Evolutionary conservation across 1,140 invertebrate genomes (phyloP).

Genomic region (Steinernema feltiae): DNA sequence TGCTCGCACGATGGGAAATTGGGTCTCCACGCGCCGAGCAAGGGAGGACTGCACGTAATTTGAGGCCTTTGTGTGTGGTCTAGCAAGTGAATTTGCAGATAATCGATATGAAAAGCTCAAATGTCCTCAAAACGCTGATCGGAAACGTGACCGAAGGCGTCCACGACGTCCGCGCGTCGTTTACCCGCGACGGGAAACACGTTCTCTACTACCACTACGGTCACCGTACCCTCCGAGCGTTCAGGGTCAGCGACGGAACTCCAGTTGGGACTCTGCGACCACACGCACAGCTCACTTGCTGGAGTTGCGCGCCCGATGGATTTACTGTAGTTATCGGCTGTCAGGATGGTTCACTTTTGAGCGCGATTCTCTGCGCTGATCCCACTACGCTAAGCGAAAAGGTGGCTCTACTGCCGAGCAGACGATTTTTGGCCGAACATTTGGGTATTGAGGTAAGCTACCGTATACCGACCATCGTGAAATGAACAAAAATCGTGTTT

Average conservation of each 20-base stretch:
- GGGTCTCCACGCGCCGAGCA: slow-evolving; percentile 80
- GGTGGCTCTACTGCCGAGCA: slow-evolving; percentile 36
- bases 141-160: slow-evolving; percentile 84
- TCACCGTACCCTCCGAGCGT: slow-evolving; percentile 64
- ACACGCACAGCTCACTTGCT: slow-evolving; percentile 44
- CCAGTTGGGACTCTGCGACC: slow-evolving; percentile 36
- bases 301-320: slow-evolving; percentile 35
- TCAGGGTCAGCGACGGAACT: slow-evolving; percentile 44
- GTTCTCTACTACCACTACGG: slow-evolving; percentile 93
- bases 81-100: slow-evolving; percentile 58
- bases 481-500: neutral
- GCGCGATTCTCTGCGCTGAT: slow-evolving; percentile 39
- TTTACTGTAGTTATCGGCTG: slow-evolving; percentile 41
- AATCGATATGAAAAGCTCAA: slow-evolving; percentile 76
- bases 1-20: slow-evolving; percentile 63
- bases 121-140: slow-evolving; percentile 74
- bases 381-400: slow-evolving; percentile 26
- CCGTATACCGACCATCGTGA: neutral
- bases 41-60: slow-evolving; percentile 76
- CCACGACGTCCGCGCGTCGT: slow-evolving; percentile 86
- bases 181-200: slow-evolving; percentile 86
- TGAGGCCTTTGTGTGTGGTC: neutral
- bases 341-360: slow-evolving; percentile 45
- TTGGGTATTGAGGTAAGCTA: slow-evolving; percentile 38
- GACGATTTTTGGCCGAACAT: slow-evolving; percentile 46